Conservation (phyloP, 2,113 vertebrate genomes). For the Pseudorhombus dupliciocellatus region DNA sequence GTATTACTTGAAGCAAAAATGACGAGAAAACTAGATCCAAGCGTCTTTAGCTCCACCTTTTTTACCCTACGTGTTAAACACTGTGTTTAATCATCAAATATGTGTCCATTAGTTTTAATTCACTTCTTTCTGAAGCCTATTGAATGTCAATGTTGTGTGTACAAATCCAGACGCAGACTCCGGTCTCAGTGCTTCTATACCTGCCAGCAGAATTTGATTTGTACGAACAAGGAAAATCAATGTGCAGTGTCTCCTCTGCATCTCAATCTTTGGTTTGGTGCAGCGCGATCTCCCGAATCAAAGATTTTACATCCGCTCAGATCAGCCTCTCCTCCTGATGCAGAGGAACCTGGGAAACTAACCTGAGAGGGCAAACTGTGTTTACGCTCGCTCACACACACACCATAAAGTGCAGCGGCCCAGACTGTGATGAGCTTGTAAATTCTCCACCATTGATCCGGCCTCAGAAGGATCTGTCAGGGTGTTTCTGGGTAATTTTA, state of each 20-base stretch:
- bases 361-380: conserved; percentile 20
- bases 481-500: conserved; percentile 29
- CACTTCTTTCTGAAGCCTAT: background rate
- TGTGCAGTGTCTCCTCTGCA: background rate
- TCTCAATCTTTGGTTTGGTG: background rate
- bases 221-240: background rate
- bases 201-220: background rate
- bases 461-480: conserved; percentile 10
- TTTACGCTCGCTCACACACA: conserved; percentile 1
- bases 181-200: too few relatives aligned
- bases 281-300: background rate
- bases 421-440: conserved; percentile 41
- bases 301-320: background rate
- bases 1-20: too few relatives aligned
- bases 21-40: too few relatives aligned
- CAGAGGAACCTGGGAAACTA: conserved; percentile 22
- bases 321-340: too few relatives aligned
- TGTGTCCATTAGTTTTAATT: too few relatives aligned
- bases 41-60: too few relatives aligned
- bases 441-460: conserved; percentile 50
- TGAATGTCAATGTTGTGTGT: background rate
- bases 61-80: too few relatives aligned
- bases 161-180: too few relatives aligned
- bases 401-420: conserved; percentile 6
- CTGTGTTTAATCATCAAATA: too few relatives aligned